phyloP scores from a whole-genome alignment of 1,140 invertebrate genomes.

The Lepidotrigona ventralis region DNA sequence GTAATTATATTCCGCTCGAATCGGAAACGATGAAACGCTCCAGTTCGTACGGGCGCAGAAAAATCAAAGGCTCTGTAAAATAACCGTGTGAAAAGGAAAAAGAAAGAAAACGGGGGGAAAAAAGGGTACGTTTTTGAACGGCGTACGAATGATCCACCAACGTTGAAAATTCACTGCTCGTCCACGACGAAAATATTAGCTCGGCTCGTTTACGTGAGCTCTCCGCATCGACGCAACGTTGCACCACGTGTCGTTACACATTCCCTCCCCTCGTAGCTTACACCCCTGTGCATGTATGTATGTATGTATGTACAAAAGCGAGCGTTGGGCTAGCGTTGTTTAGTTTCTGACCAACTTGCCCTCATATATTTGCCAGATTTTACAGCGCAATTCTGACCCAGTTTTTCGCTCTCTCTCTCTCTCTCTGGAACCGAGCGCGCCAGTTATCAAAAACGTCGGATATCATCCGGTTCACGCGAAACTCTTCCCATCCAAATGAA shows the following conservation, averaged over 20 bases:
- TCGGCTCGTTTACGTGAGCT: not conserved
- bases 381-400: conserved; percentile 32
- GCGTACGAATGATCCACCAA: not conserved
- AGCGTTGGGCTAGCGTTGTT: not conserved
- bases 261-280: not conserved
- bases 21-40: not conserved
- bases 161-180: not conserved
- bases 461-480: not conserved
- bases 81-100: not conserved
- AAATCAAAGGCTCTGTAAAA: not conserved
- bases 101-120: not conserved
- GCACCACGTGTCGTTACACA: conserved; percentile 19
- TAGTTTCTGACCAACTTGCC: not conserved
- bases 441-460: not conserved
- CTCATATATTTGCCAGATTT: conserved; percentile 6
- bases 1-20: conserved; percentile 3
- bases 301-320: not conserved
- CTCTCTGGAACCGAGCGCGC: not conserved
- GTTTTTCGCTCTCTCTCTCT: not conserved
- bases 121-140: not conserved
- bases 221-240: not conserved
- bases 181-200: not conserved
- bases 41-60: not conserved
- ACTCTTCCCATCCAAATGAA: not conserved
- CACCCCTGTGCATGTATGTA: not conserved